Conservation (phyloP, 2,888 invertebrate species). For the Agriopis aurantiaria region DNA sequence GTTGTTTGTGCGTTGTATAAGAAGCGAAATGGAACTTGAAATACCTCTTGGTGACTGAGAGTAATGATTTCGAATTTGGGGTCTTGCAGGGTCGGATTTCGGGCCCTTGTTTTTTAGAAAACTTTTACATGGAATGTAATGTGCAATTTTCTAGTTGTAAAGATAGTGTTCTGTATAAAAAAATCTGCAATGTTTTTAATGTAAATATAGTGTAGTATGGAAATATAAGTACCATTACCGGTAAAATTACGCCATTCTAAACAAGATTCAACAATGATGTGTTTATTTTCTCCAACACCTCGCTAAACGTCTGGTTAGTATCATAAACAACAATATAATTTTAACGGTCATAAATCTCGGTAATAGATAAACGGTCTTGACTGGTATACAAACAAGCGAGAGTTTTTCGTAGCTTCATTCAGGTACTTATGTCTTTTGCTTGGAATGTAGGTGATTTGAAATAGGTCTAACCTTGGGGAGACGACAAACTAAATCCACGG, state of each 20-base stretch:
- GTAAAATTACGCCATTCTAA: slow-evolving; percentile 11
- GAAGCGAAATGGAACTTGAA: slow-evolving; percentile 26
- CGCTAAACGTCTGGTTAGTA: slow-evolving; percentile 50
- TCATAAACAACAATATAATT: slow-evolving; percentile 50
- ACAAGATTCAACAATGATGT: slow-evolving; percentile 30
- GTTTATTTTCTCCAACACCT: slow-evolving; percentile 49
- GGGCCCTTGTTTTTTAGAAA: slow-evolving; percentile 19
- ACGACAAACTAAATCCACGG: not conserved
- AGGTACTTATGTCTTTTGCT: slow-evolving; percentile 2
- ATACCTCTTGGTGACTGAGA: slow-evolving; percentile 26
- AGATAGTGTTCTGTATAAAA: not conserved
- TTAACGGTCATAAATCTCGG: slow-evolving; percentile 45
- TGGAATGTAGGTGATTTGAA: not conserved
- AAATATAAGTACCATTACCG: not conserved
- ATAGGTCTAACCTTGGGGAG: not conserved
- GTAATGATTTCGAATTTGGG: slow-evolving; percentile 24
- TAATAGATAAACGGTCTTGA: slow-evolving; percentile 36
- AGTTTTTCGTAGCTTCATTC: slow-evolving; percentile 15
- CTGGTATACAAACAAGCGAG: slow-evolving; percentile 18
- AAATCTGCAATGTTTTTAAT: not conserved
- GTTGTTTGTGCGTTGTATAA: slow-evolving; percentile 35
- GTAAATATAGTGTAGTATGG: not conserved
- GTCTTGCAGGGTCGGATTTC: slow-evolving; percentile 38
- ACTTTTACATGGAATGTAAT: not conserved
- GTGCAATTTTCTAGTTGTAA: not conserved